Evolutionary conservation across 2,797 vertebrate species (phyloP).

Genomic region (Cossypha caffra): DNA sequence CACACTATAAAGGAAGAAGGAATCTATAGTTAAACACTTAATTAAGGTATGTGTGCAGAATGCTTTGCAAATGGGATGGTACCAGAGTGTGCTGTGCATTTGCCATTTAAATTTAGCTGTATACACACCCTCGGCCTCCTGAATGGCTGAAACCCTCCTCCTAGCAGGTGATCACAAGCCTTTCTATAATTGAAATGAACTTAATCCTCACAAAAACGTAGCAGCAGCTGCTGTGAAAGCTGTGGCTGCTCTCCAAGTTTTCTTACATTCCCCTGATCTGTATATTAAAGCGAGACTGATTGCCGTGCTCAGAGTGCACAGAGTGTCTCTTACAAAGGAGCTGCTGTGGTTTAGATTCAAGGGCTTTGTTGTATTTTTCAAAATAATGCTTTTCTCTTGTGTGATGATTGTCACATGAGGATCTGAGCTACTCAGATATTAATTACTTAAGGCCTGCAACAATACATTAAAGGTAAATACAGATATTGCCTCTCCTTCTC

Average conservation of each 20-base stretch:
- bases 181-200: conserved; percentile 64
- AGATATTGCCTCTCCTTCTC: neutral
- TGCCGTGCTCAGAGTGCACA: neutral
- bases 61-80: neutral
- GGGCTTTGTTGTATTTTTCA: conserved; percentile 56
- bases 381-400: neutral
- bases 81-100: neutral
- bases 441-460: conserved; percentile 4
- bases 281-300: conserved; percentile 3
- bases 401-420: neutral
- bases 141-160: conserved; percentile 1
- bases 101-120: conserved; percentile 43
- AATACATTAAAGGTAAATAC: neutral
- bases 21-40: conserved; percentile 9
- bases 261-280: conserved; percentile 17
- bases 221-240: conserved; percentile 54
- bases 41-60: neutral
- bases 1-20: neutral
- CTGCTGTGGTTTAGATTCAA: neutral
- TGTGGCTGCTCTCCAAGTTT: conserved; percentile 63
- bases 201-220: conserved; percentile 40
- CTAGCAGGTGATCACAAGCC: conserved; percentile 54
- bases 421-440: neutral
- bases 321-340: conserved; percentile 11
- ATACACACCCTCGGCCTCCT: neutral